phyloP scores from a whole-genome alignment of 35 echinoderm and acorn worm genomes.

The Ptychodera flava region DNA sequence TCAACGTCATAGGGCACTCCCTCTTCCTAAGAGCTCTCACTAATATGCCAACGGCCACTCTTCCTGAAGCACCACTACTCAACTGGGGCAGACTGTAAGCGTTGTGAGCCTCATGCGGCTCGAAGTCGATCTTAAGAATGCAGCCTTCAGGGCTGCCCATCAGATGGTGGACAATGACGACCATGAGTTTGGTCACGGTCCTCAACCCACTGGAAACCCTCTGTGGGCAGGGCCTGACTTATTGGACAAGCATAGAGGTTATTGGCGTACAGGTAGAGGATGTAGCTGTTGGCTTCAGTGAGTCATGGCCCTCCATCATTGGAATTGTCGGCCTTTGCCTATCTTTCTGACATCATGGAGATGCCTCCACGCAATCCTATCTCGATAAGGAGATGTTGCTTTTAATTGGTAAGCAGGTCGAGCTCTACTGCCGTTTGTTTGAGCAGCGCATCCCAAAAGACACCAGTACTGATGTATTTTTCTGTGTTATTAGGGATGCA shows the following conservation, averaged over 20 bases:
- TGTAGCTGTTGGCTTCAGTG: not conserved
- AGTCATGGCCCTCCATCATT: not conserved
- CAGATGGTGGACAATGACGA: too few relatives aligned
- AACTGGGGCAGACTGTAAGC: too few relatives aligned
- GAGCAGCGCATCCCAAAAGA: too few relatives aligned
- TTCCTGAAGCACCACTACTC: too few relatives aligned
- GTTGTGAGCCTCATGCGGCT: not conserved
- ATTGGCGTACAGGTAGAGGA: constrained; percentile 23
- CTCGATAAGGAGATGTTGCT: constrained; percentile 11
- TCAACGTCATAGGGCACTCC: not conserved
- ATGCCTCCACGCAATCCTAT: not conserved
- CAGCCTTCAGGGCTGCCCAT: not conserved
- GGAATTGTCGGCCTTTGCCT: constrained; percentile 26
- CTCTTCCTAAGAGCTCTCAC: not conserved
- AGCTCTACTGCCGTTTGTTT: not conserved
- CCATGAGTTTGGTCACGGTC: too few relatives aligned
- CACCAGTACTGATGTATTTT: too few relatives aligned
- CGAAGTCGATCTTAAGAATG: not conserved
- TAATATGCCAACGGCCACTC: too few relatives aligned
- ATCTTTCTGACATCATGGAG: constrained; percentile 6
- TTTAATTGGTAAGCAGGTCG: not conserved
- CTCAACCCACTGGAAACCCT: constrained; percentile 17
- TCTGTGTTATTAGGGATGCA: too few relatives aligned
- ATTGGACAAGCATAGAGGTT: constrained; percentile 36
- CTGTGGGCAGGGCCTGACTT: not conserved